Conservation (phyloP, 2,888 invertebrate genomes). For the Criorhina ranunculi region DNA sequence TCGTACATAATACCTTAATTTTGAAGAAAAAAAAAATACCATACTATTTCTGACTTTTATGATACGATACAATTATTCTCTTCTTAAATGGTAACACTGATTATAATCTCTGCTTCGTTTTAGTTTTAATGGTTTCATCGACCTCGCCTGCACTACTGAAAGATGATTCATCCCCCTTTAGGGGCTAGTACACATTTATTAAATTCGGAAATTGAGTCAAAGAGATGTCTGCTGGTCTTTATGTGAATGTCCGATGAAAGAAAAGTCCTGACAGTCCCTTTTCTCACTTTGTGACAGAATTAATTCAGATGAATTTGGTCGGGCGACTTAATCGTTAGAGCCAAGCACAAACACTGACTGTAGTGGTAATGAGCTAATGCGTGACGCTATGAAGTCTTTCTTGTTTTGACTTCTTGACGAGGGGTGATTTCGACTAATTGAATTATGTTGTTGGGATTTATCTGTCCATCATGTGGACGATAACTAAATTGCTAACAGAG, state of each 20-base stretch:
- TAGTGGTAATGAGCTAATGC: slow-evolving; percentile 34
- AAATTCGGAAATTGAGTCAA: slow-evolving; percentile 9
- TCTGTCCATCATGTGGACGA: slow-evolving; percentile 5
- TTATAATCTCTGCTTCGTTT: slow-evolving; percentile 43
- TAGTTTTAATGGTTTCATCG: slow-evolving; percentile 55
- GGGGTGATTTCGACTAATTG: slow-evolving; percentile 14
- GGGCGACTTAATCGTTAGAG: slow-evolving; percentile 27
- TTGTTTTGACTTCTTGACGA: neutral
- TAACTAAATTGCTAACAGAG: slow-evolving; percentile 1
- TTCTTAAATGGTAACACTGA: too few relatives aligned
- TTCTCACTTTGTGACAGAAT: slow-evolving; percentile 62
- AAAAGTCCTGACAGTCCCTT: slow-evolving; percentile 62
- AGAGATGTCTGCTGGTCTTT: slow-evolving; percentile 17
- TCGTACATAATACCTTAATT: too few relatives aligned
- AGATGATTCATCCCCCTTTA: slow-evolving; percentile 13
- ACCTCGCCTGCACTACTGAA: slow-evolving; percentile 13
- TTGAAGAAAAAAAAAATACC: too few relatives aligned
- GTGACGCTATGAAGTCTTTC: slow-evolving; percentile 1
- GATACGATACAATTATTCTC: too few relatives aligned
- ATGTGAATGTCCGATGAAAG: slow-evolving; percentile 1
- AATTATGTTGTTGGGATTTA: slow-evolving; percentile 28
- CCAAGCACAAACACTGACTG: neutral
- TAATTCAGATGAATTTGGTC: slow-evolving; percentile 51
- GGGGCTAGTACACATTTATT: slow-evolving; percentile 16
- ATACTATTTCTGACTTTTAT: too few relatives aligned